Evolutionary conservation across 2,797 vertebrate genomes (phyloP).

Genomic region (Sebastes melanostomus): DNA sequence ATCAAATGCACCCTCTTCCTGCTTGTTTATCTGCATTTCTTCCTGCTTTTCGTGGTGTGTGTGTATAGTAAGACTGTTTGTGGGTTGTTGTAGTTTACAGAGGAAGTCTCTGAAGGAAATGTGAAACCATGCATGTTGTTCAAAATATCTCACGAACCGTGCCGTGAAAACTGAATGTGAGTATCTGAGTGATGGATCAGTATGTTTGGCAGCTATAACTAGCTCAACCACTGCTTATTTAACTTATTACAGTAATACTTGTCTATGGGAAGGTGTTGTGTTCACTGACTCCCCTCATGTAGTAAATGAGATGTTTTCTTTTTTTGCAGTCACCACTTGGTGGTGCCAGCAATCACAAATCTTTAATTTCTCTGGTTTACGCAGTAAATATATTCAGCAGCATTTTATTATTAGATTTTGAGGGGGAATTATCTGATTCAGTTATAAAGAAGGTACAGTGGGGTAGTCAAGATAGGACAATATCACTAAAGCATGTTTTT

Average conservation of each 20-base stretch:
- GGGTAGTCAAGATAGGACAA: neutral
- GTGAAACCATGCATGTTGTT: neutral
- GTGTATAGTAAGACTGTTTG: neutral
- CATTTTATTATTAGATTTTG: neutral
- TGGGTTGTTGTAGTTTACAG: neutral
- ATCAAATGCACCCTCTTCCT: neutral
- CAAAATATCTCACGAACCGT: neutral
- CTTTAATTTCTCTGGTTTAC: neutral
- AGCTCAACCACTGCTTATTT: neutral
- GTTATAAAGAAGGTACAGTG: neutral
- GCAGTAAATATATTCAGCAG: neutral
- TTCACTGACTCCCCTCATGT: neutral
- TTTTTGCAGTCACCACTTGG: constrained; percentile 60
- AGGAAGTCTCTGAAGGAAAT: constrained; percentile 25
- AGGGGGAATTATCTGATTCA: neutral
- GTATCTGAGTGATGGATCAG: neutral
- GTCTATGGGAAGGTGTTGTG: neutral
- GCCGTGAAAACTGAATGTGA: neutral
- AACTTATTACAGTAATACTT: neutral
- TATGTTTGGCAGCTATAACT: neutral
- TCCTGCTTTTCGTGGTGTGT: neutral
- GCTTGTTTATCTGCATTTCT: neutral
- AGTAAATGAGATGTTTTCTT: neutral
- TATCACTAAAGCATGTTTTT: neutral
- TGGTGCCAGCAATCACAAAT: constrained; percentile 63